Percentiles rank a stretch among this genome's conserved stretches.
phyloP scores from a whole-genome alignment of 2,888 invertebrate genomes.

The Deilephila porcellus region DNA sequence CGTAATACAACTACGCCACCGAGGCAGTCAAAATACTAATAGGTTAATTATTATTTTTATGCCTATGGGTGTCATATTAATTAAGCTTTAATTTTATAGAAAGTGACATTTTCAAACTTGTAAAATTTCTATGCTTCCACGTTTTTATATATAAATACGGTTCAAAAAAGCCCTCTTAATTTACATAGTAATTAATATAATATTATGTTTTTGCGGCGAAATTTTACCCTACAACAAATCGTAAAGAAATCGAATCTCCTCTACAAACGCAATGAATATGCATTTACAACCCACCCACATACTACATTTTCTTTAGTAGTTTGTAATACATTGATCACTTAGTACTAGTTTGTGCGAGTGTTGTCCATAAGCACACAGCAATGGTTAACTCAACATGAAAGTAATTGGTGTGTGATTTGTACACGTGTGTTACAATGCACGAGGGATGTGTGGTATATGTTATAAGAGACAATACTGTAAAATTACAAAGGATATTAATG shows the following conservation, averaged over 20 bases:
- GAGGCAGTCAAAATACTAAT: too few species aligned
- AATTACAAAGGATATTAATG: too few species aligned
- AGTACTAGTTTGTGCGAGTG: not conserved
- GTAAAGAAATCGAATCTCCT: not conserved
- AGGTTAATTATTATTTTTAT: too few species aligned
- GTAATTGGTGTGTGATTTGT: constrained; percentile 62
- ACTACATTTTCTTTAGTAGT: not conserved
- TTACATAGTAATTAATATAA: not conserved
- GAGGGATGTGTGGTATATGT: constrained; percentile 33
- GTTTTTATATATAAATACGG: too few species aligned
- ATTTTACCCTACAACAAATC: not conserved
- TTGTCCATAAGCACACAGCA: not conserved
- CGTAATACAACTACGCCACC: too few species aligned
- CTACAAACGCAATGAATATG: not conserved
- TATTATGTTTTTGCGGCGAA: not conserved
- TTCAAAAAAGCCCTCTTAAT: not conserved
- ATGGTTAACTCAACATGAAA: constrained; percentile 39
- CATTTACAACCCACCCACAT: not conserved
- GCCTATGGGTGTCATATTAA: too few species aligned
- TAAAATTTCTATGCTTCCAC: too few species aligned
- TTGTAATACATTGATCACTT: constrained; percentile 8
- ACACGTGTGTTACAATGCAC: constrained; percentile 47
- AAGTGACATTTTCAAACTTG: too few species aligned
- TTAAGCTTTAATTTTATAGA: too few species aligned
- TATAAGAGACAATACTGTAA: not conserved